Evolutionary conservation across 2,888 invertebrate genomes (phyloP), one percentile per base, ranked within the genome.

Genomic region (Ornithoptera priamus): DNA sequence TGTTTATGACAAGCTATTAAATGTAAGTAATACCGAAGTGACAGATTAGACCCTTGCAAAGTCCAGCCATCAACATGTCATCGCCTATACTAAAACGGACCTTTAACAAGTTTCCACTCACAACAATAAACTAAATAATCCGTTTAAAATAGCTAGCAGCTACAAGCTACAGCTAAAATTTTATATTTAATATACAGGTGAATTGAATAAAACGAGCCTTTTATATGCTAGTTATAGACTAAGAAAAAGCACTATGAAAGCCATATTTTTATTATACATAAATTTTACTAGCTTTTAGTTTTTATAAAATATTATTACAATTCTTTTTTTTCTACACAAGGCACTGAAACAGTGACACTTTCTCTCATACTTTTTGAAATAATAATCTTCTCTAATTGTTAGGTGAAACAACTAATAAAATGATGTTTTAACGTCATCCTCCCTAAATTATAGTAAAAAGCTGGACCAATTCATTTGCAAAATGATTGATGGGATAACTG

Each of bases 401-500:
- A 8, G 7, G n/a, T 18, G n/a, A 0, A n/a, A n/a, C 0, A n/a
- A 6, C 8, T 18, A 53, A 18, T n/a, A n/a, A 53, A 18, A 53
- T 53, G n/a, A 5, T n/a, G n/a, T 53, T 50, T 53, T 12, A n/a
- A n/a, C 53, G 18, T 12, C 8, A 1, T 18, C 18, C 18, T 6
- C 53, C n/a, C 18, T 1, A n/a, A 18, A 50, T 50, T 50, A 18
- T 50, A 18, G 50, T 12, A 50, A n/a, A 53, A 53, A 53, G 53
- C 6, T 18, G 5, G 83, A 81, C 78, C 82, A 80, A 78, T 64
- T 81, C 77, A 78, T 76, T 76, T 78, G 77, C 78, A 85, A 86
- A 84, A 89, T 90, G 88, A 89, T 88, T 83, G 85, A 89, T 88
- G 87, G 81, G 80, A 78, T 78, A 81, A 76, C 80, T 80, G 81